Conservation (phyloP, 2,113 vertebrate genomes). For the Anoura caudifer region DNA sequence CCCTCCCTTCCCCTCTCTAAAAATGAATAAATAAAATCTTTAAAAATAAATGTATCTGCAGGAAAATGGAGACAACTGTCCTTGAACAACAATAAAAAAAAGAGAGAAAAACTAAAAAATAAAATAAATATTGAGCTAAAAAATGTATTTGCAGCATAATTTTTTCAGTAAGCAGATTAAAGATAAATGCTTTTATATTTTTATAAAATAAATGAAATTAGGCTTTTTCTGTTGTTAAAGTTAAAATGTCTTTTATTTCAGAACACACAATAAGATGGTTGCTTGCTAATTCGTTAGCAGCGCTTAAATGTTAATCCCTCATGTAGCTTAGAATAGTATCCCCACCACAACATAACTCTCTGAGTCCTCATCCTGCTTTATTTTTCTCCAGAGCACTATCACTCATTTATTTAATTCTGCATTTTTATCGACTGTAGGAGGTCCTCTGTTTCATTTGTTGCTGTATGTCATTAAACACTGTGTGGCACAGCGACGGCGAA, state of each 20-base stretch:
- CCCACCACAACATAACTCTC: neutral
- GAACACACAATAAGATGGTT: neutral
- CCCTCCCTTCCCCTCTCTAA: no score
- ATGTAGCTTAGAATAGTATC: neutral
- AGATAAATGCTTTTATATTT: neutral
- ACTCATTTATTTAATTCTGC: neutral
- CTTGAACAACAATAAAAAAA: no score
- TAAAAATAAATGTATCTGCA: no score
- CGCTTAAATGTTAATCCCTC: neutral
- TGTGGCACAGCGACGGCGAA: neutral
- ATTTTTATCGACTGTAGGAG: neutral
- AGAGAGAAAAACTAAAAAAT: no score
- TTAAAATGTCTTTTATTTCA: conserved; percentile 6
- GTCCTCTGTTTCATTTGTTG: neutral
- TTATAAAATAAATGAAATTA: neutral
- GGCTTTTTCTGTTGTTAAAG: conserved; percentile 2
- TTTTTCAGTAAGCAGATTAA: neutral
- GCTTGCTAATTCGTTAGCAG: neutral
- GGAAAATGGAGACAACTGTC: no score
- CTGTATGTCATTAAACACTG: neutral
- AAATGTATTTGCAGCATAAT: neutral
- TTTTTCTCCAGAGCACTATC: neutral
- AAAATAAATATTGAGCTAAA: neutral
- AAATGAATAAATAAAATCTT: no score
- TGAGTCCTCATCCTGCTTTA: neutral